A percentile compares a stretch with the other conserved stretches of the same genome.
These are phyloP conservation scores for Cheilosia impressa DNA, from an alignment of 2,888 invertebrate genomes.

Conservation along the genomic window DNA sequence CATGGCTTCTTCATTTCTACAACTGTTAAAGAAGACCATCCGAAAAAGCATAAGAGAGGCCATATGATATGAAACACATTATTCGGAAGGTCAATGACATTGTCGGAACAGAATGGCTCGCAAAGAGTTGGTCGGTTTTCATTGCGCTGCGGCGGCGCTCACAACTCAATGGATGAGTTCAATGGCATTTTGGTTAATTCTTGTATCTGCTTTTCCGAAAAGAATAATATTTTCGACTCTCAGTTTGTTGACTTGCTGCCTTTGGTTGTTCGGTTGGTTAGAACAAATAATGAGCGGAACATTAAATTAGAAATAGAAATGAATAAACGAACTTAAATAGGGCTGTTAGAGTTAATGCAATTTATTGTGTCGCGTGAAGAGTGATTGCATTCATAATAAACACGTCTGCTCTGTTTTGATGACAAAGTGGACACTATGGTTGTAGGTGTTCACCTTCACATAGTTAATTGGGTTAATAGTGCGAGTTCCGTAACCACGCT, in stretches of 20 bases:
- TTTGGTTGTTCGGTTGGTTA: conserved; percentile 51
- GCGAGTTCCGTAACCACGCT: too few species aligned
- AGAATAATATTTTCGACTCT: conserved; percentile 57
- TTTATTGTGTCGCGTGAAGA: conserved; percentile 11
- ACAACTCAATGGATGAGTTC: conserved; percentile 63
- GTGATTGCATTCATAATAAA: conserved; percentile 1
- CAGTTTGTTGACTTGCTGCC: conserved; percentile 64
- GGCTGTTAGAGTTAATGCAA: background rate
- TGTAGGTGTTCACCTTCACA: background rate
- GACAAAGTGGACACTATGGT: background rate
- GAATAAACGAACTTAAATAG: conserved; percentile 15
- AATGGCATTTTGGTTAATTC: conserved; percentile 65
- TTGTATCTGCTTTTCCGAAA: conserved; percentile 65
- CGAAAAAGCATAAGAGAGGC: conserved; percentile 44
- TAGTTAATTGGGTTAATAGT: too few species aligned
- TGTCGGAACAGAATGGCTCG: conserved; percentile 38
- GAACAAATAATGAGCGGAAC: conserved; percentile 42
- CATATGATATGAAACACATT: conserved; percentile 52
- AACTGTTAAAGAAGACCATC: conserved; percentile 40
- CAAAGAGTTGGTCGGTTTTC: conserved; percentile 64
- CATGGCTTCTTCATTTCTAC: conserved; percentile 26
- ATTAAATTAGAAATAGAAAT: conserved; percentile 53
- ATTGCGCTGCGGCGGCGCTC: conserved; percentile 60
- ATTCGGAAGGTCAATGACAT: conserved; percentile 73
- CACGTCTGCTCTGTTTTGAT: conserved; percentile 15